Evolutionary conservation across 2,113 vertebrate genomes (phyloP), one percentile per base, ranked within the genome.

Genomic region (Bucco capensis): DNA sequence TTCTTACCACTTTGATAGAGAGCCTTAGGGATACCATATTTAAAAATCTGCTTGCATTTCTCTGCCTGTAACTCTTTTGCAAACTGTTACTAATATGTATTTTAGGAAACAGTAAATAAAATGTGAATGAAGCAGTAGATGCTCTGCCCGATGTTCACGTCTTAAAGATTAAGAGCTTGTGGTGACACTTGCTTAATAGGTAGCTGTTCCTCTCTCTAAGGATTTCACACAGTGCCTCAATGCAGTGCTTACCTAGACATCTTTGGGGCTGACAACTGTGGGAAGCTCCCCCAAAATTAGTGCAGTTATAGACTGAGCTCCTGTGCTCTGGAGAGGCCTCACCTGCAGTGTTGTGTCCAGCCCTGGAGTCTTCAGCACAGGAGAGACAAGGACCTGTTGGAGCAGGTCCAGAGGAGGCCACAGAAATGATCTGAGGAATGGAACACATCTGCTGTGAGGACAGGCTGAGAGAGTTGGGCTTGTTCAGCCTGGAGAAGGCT

Each of bases 81-180:
- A 50, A 78, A 46, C 42, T 60, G 33, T 49, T 31, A 38, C 35
- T 69, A 75, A 54, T 30, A 23, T 8, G 19, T 86, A 27, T 66
- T 69, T 89, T 57, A 83, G 53, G 81, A 77, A 77, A 18, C 31
- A 86, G 33, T 67, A 81, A 95, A 95, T 94, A 94, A 95, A 95
- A 90, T 16, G 10, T 50, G 57, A 57, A 78, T 28, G 18, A 90
- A 75, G 67, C 37, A 80, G 60, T 37, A 90, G 22, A 54, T 79
- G 42, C 19, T 81, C 33, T 83, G 72, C 40, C 73, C 77, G 69
- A 19, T 8, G 3, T 5, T 11, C 1, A 12, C 27, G 78, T 90
- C 17, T 64, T 67, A 46, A 86, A 27, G 17, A 28, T n/a, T n/a
- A 62, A 56, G 17, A 57, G 17, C 46, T 30, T 11, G 17, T 22